These are phyloP conservation scores for Bos javanicus DNA, from an alignment of 2,113 vertebrate species.

Conservation along the genomic window DNA sequence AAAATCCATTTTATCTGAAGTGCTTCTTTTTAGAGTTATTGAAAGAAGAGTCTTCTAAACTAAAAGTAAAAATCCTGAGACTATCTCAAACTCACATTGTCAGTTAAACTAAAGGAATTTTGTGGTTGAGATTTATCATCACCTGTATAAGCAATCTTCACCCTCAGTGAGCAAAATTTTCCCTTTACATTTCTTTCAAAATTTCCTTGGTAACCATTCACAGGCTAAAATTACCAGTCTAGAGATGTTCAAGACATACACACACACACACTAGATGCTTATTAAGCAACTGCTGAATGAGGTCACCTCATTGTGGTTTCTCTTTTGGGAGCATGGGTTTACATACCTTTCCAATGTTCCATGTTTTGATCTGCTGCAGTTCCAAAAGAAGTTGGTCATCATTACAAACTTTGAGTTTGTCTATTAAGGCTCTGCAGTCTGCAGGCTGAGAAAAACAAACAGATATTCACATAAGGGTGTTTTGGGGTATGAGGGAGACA, in stretches of 20 bases:
- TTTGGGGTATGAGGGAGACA: neutral
- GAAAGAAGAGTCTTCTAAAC: slow-evolving; percentile 1
- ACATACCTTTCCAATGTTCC: slow-evolving; percentile 96
- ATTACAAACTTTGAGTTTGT: slow-evolving; percentile 93
- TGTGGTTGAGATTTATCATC: neutral
- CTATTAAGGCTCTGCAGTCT: slow-evolving; percentile 95
- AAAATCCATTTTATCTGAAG: slow-evolving; percentile 11
- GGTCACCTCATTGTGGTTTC: neutral
- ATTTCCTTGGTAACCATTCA: slow-evolving; percentile 1
- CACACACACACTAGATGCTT: neutral
- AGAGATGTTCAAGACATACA: neutral
- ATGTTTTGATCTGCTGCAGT: slow-evolving; percentile 97
- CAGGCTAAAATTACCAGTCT: neutral
- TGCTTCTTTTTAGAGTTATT: slow-evolving; percentile 3
- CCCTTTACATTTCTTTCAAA: neutral
- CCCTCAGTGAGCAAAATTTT: neutral
- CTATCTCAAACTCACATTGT: neutral
- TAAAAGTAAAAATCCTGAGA: neutral
- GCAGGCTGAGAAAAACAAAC: slow-evolving; percentile 85
- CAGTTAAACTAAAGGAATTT: slow-evolving; percentile 1
- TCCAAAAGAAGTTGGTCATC: slow-evolving; percentile 94
- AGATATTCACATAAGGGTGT: neutral
- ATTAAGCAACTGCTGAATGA: neutral
- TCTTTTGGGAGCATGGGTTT: neutral
- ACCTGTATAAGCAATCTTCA: neutral